Conservation (phyloP, 2,888 invertebrate genomes). For the Microdon myrmicae region DNA sequence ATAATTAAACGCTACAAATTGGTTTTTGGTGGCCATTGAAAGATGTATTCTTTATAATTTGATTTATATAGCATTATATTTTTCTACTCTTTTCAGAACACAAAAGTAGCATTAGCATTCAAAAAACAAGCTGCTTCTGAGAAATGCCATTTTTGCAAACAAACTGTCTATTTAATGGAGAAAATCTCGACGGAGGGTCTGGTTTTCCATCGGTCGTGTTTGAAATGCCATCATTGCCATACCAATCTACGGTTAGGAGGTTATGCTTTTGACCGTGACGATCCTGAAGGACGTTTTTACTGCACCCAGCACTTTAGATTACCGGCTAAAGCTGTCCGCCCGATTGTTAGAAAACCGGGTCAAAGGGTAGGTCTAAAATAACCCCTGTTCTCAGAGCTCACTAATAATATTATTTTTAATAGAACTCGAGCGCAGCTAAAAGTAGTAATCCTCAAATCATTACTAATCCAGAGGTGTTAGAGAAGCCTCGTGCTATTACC, state of each 20-base stretch:
- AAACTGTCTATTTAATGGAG: slow-evolving; percentile 94
- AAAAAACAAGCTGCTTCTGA: slow-evolving; percentile 78
- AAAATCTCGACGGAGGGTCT: slow-evolving; percentile 88
- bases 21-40: no score
- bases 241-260: slow-evolving; percentile 82
- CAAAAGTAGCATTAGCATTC: slow-evolving; percentile 71
- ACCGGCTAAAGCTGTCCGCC: slow-evolving; percentile 69
- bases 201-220: slow-evolving; percentile 91
- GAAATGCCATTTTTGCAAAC: slow-evolving; percentile 87
- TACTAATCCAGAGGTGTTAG: slow-evolving; percentile 65
- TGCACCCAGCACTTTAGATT: slow-evolving; percentile 80
- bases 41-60: no score
- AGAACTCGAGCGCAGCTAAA: slow-evolving; percentile 54
- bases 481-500: slow-evolving; percentile 65
- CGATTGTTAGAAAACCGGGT: slow-evolving; percentile 57
- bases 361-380: slow-evolving; percentile 54
- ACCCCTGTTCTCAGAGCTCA: background rate
- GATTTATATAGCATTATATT: no score
- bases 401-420: background rate
- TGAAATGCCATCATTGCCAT: slow-evolving; percentile 93
- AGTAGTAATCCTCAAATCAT: slow-evolving; percentile 21
- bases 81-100: slow-evolving; percentile 66
- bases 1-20: no score
- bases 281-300: slow-evolving; percentile 76
- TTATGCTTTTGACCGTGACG: slow-evolving; percentile 78